Conservation (phyloP, 2,797 vertebrate species). For the Urophycis tenuis region DNA sequence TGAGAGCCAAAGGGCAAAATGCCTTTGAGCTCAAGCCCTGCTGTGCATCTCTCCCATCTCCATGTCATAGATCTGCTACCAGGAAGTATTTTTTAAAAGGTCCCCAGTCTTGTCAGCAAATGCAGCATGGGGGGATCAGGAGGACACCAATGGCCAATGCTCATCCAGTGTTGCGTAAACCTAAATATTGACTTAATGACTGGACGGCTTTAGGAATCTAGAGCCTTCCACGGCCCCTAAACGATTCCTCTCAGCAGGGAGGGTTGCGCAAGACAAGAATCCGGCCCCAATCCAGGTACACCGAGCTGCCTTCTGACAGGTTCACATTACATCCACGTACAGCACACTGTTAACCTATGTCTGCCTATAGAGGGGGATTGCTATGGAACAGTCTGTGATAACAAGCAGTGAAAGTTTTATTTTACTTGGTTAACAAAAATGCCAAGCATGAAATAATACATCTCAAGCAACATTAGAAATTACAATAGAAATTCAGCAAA, state of each 20-base stretch:
- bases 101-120: background rate
- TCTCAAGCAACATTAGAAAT: background rate
- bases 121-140: background rate
- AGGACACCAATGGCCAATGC: background rate
- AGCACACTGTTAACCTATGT: no score
- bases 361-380: background rate
- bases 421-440: background rate
- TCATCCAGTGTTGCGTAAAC: background rate
- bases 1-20: background rate
- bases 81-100: background rate
- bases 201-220: no score
- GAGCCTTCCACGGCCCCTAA: background rate
- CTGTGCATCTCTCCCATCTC: background rate
- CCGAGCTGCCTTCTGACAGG: background rate
- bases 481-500: slow-evolving; percentile 11
- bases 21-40: background rate
- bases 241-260: background rate
- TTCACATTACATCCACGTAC: background rate
- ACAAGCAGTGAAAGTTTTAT: background rate
- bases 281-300: background rate
- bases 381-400: background rate
- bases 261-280: background rate
- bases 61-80: background rate
- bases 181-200: background rate
- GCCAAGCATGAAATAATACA: background rate